Conservation (phyloP, 1,140 invertebrate genomes). For the Theocolax elegans region DNA sequence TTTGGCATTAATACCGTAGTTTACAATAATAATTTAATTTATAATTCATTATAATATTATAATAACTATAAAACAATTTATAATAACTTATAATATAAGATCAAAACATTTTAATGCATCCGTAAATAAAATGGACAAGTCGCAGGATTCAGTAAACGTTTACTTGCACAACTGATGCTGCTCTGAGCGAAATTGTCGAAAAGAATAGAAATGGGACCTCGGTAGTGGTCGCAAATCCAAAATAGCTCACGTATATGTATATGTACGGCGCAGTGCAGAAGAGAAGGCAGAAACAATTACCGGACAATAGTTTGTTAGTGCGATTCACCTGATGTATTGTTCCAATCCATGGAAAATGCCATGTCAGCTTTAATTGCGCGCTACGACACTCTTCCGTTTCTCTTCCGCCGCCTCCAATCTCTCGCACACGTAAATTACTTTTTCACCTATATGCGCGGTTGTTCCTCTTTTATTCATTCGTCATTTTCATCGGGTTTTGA, state of each 20-base stretch:
- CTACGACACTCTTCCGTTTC: conserved; percentile 7
- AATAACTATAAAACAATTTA: no score
- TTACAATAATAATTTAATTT: no score
- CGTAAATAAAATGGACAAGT: no score
- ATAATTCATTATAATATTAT: no score
- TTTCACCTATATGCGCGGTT: conserved; percentile 29
- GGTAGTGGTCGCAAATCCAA: conserved; percentile 15
- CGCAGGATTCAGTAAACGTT: not conserved
- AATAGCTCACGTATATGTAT: conserved; percentile 20
- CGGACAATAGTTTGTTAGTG: conserved; percentile 68
- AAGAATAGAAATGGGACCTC: conserved; percentile 12
- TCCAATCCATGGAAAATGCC: conserved; percentile 56
- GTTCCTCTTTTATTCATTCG: not conserved
- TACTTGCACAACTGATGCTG: not conserved
- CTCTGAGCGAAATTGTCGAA: conserved; percentile 6
- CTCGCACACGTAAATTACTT: conserved; percentile 25
- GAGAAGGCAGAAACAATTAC: conserved; percentile 58
- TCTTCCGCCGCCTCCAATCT: not conserved
- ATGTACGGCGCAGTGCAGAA: not conserved
- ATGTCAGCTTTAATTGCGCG: conserved; percentile 55
- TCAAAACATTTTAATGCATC: no score
- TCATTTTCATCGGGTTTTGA: not conserved
- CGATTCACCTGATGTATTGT: conserved; percentile 66
- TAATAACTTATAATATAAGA: no score
- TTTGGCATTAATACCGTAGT: no score